These are phyloP conservation scores for Ranitomeya variabilis DNA, from an alignment of 2,113 vertebrate genomes.

Conservation along the genomic window DNA sequence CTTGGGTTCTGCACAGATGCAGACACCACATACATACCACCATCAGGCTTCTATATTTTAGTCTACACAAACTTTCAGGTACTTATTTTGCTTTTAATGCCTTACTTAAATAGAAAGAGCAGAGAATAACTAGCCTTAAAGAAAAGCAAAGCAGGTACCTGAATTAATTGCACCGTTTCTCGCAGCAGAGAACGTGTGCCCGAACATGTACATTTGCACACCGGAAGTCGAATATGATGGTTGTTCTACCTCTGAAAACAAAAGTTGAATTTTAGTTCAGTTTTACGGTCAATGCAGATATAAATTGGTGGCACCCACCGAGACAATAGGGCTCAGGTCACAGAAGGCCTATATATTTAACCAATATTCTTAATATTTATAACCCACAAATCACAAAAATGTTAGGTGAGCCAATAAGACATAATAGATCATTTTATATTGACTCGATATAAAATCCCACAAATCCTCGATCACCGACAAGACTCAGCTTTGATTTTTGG, in stretches of 20 bases:
- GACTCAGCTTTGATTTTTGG: too few species aligned
- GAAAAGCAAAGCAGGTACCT: constrained; percentile 55
- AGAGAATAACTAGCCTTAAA: constrained; percentile 13
- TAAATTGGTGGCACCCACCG: neutral
- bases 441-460: neutral
- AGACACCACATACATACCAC: neutral
- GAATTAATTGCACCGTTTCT: constrained; percentile 53
- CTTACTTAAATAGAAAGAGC: neutral
- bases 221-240: constrained; percentile 42
- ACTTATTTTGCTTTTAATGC: constrained; percentile 48
- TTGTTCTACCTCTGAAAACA: constrained; percentile 56
- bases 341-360: neutral
- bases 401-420: neutral
- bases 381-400: neutral
- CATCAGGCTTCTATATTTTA: neutral
- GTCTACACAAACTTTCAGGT: constrained; percentile 19
- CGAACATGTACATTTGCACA: constrained; percentile 57
- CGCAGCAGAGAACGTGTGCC: constrained; percentile 55
- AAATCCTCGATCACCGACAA: neutral
- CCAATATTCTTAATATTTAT: too few species aligned
- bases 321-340: neutral
- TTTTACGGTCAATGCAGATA: neutral
- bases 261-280: constrained; percentile 47
- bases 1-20: too few species aligned
- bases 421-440: neutral